Evolutionary conservation across 2,113 vertebrate species (phyloP).

Genomic region (Triplophysa tibetana): DNA sequence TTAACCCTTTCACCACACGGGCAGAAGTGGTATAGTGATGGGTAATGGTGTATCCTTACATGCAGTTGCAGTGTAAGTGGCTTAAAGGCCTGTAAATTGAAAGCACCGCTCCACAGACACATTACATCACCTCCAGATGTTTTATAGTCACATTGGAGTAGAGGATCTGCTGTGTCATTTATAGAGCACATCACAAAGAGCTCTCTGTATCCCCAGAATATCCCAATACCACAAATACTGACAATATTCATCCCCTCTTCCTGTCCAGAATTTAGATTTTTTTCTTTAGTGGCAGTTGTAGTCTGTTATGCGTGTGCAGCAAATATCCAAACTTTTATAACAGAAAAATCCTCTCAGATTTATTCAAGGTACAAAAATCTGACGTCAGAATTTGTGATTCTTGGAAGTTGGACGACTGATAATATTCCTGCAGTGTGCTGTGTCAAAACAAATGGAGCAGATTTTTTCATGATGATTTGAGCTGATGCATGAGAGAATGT

Average conservation of each 20-base stretch:
- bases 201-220: too few relatives aligned
- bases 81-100: too few relatives aligned
- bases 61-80: too few relatives aligned
- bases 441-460: conserved; percentile 38
- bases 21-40: not conserved
- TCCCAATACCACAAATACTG: too few relatives aligned
- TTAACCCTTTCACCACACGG: conserved; percentile 43
- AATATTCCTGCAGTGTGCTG: conserved; percentile 17
- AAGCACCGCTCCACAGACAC: too few relatives aligned
- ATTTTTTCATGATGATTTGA: conserved; percentile 24
- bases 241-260: too few relatives aligned
- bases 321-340: conserved; percentile 26
- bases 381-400: conserved; percentile 49
- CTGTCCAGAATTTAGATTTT: not conserved
- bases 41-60: not conserved
- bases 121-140: too few relatives aligned
- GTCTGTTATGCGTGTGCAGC: conserved; percentile 2
- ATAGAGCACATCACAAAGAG: too few relatives aligned
- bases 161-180: too few relatives aligned
- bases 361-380: conserved; percentile 44
- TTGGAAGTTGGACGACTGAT: conserved; percentile 45
- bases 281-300: conserved; percentile 18
- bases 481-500: conserved; percentile 2
- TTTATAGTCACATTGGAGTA: too few relatives aligned
- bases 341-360: conserved; percentile 47